Evolutionary conservation across 2,113 vertebrate genomes (phyloP), one percentile per base, ranked within the genome.

Genomic region (Orthonyx spaldingii): DNA sequence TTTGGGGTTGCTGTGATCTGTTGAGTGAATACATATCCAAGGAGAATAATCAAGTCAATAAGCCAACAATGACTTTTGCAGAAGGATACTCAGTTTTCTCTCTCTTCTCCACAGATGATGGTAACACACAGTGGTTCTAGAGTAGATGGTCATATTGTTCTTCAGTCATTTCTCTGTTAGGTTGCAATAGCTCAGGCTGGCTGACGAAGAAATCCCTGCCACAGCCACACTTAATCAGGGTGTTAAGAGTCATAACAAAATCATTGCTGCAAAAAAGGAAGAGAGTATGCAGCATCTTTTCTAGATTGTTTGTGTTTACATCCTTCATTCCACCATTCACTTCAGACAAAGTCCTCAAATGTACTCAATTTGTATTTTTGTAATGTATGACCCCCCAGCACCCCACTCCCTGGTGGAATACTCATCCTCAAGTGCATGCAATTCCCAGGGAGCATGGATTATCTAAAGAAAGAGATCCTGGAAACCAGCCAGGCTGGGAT

Each of bases 1-100:
- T 87, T 93, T 75, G 90, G 93, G 86, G 86, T 96, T 96, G 90
- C 93, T 96, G 80, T 87, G 92, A 96, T 96, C 90, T 94, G 88
- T 90, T 92, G 93, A 93, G 86, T 75, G 92, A 97, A 95, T 93
- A 95, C 57, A 84, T 93, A 97, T 69, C 93, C 86, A 75, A 96
- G 27, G 90, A 96, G 94, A 90, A 89, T 97, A 95, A 91, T 92
- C 92, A 94, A 84, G 41, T 53, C 80, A 96, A 94, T 87, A 96
- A 92, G 70, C 23, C 64, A 80, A 21, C 61, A 92, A 42, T 76
- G n/a, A 72, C 44, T 92, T 22, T 13, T 94, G 49, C 86, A 89
- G 64, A 74, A 56, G 76, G 72, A 84, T 90, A 86, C 49, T 60
- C 55, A 55, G 60, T 64, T 59, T 6, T 37, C 56, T 39, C 72